Conservation (phyloP, 2,113 vertebrate species). For the Psilopsiagon aurifrons region DNA sequence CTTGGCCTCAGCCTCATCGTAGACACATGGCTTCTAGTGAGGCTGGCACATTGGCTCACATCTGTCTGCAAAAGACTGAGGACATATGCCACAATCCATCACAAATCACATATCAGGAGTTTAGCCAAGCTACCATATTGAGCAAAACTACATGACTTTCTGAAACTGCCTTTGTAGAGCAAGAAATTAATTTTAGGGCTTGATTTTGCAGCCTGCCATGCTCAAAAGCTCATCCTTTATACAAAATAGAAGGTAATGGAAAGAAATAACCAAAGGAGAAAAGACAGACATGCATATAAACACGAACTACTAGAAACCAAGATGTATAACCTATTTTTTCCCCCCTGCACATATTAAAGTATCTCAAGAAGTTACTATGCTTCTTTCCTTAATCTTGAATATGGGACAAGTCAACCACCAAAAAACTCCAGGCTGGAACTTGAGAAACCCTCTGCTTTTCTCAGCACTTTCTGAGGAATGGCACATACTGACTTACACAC, state of each 20-base stretch:
- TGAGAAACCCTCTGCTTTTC: background rate
- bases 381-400: background rate
- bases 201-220: background rate
- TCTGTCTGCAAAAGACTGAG: background rate
- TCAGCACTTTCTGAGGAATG: background rate
- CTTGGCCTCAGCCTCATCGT: background rate
- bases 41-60: background rate
- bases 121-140: background rate
- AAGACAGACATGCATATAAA: background rate
- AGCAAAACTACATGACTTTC: background rate
- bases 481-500: background rate
- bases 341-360: background rate
- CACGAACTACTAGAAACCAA: background rate
- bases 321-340: background rate
- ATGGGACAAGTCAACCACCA: background rate
- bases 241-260: rapidly evolving
- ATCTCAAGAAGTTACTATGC: background rate
- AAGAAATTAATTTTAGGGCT: background rate
- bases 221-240: background rate
- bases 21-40: background rate
- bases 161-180: background rate
- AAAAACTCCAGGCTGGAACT: background rate
- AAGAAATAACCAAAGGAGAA: background rate
- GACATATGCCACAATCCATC: background rate
- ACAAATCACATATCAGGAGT: background rate